Evolutionary conservation across 1,140 invertebrate genomes (phyloP), one percentile per base, ranked within the genome.

Genomic region (Lerema accius): DNA sequence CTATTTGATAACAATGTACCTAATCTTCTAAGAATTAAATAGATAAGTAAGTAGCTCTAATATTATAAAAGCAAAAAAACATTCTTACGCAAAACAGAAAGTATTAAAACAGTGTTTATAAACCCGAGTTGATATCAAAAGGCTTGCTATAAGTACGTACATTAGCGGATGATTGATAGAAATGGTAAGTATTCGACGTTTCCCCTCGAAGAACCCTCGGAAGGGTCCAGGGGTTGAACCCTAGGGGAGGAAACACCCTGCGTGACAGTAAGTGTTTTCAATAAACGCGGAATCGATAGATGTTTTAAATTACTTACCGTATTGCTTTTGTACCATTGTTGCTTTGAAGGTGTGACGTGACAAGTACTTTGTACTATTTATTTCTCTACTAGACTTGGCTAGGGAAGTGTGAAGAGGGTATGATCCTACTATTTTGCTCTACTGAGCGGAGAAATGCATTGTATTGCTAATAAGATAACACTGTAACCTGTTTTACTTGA

Each of bases 241-340:
- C 37, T 11, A 43, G 7, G 51, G 48, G 48, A 11, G 48, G 37
- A 32, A 40, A 42, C 32, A 37, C 35, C 35, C 32, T n/a, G 49
- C 35, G 37, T 53, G 35, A 53, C 17, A 42, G 37, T 11, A 51
- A 53, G 50, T 53, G 50, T 48, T 55, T 55, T 42, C 51, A 55
- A 55, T 43, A 55, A 55, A 55, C 51, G 50, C 17, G 35, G 37
- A 53, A 53, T 53, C 50, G 50, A 53, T 53, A 26, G 50, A 53
- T 53, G 50, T 53, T 53, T 40, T 40, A 53, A 53, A 42, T 51
- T 39, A 51, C 37, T 40, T 10, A 23, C 13, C 9, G 4, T 7
- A 32, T 32, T 32, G 28, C 15, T n/a, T 39, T 51, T 51, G 16
- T 17, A 51, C 15, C 14, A 5, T 51, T 39, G 35, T 39, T 11